phyloP scores from a whole-genome alignment of 2,113 vertebrate genomes.

The Tragelaphus strepsiceros region DNA sequence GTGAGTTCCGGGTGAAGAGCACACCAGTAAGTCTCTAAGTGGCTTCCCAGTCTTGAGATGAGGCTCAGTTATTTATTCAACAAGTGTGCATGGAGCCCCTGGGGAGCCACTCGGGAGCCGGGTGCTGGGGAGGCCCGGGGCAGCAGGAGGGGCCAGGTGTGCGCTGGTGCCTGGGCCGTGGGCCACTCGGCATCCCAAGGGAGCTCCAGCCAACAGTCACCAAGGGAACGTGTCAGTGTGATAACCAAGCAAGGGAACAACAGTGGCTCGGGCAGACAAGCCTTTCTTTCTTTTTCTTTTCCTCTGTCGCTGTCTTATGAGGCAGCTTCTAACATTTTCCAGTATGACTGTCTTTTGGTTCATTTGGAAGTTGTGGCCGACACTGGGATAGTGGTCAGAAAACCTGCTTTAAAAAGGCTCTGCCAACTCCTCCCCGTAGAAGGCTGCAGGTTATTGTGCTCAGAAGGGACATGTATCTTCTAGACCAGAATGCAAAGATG shows the following conservation, averaged over 20 bases:
- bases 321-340: background rate
- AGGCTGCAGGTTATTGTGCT: background rate
- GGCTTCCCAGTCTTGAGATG: background rate
- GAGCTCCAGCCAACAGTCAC: background rate
- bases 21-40: background rate
- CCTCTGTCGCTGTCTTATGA: background rate
- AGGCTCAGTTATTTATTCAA: background rate
- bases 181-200: background rate
- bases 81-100: background rate
- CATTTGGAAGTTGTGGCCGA: background rate
- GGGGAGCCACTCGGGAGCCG: fast-evolving
- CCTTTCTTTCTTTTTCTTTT: background rate
- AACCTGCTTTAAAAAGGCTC: background rate
- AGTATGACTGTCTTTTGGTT: background rate
- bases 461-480: background rate
- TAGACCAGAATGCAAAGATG: background rate
- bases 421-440: background rate
- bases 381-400: background rate
- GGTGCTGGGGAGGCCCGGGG: background rate
- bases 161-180: background rate
- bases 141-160: background rate
- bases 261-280: background rate
- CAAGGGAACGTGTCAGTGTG: background rate
- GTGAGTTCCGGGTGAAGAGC: background rate
- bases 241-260: background rate